phyloP scores from a whole-genome alignment of 2,113 vertebrate species.

The Proteles cristata region DNA sequence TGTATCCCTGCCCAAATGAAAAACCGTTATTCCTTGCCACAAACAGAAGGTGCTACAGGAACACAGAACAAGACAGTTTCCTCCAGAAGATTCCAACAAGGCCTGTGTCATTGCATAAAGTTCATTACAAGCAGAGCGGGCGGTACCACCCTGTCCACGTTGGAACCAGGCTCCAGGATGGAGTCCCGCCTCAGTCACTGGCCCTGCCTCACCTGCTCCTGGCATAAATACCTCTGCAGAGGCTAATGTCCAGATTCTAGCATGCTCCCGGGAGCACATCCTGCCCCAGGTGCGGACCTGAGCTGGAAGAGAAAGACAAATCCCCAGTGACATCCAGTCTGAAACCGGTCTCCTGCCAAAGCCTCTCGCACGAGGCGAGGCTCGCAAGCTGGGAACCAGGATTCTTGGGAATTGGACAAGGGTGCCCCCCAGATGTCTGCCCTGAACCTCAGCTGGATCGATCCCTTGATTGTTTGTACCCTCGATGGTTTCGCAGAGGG shows the following conservation, averaged over 20 bases:
- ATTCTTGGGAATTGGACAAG: background rate
- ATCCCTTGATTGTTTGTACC: background rate
- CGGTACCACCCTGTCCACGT: background rate
- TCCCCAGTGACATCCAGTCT: too few species aligned
- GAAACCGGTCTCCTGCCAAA: background rate
- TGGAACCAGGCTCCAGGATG: background rate
- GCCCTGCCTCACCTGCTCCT: background rate
- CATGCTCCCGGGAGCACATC: background rate
- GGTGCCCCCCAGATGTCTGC: background rate
- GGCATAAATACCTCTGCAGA: background rate
- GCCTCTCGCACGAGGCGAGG: too few species aligned
- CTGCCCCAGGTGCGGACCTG: background rate
- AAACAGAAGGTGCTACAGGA: background rate
- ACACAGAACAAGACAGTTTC: background rate
- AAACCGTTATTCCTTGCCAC: background rate
- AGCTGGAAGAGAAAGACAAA: background rate
- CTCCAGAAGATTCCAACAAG: background rate
- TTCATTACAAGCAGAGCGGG: background rate
- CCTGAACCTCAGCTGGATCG: background rate
- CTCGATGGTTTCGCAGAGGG: background rate
- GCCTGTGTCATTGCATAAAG: background rate
- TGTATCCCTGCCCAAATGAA: background rate
- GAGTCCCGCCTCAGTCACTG: background rate
- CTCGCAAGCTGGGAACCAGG: background rate
- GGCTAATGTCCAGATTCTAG: background rate